phyloP scores from a whole-genome alignment of 2,797 vertebrate species.

The Ambastaia sidthimunki region DNA sequence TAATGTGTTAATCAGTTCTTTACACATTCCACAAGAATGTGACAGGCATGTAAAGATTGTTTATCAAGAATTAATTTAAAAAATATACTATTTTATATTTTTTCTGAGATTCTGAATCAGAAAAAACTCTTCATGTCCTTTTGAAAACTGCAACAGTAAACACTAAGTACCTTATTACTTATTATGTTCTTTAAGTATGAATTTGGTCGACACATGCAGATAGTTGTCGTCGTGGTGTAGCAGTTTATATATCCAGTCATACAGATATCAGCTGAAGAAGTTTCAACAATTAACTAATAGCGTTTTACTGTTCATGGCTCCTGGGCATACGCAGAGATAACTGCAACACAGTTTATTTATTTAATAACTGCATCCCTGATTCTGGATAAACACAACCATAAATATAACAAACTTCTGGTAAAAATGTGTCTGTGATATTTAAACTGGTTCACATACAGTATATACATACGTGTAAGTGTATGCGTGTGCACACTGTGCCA shows the following conservation, averaged over 20 bases:
- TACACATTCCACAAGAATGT: slow-evolving; percentile 5
- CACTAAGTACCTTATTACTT: not conserved
- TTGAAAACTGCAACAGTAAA: slow-evolving; percentile 2
- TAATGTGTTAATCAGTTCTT: slow-evolving; percentile 9
- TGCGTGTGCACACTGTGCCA: not conserved
- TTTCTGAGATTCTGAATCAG: not conserved
- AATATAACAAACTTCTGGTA: slow-evolving; percentile 5
- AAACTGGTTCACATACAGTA: slow-evolving; percentile 1
- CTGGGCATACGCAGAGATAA: not conserved
- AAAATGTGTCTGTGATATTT: not conserved
- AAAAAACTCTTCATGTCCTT: not conserved
- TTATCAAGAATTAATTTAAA: not conserved
- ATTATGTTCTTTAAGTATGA: not conserved
- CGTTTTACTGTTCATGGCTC: not conserved
- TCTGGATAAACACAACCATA: not conserved
- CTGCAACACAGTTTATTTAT: not conserved
- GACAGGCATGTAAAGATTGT: not conserved
- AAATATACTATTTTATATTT: too few species aligned
- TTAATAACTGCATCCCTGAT: slow-evolving; percentile 13
- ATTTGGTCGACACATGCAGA: not conserved
- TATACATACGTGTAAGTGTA: not conserved
- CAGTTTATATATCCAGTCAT: not conserved
- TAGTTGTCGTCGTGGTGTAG: not conserved
- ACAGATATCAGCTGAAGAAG: not conserved
- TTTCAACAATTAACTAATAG: too few species aligned